Evolutionary conservation across 2,113 vertebrate genomes (phyloP).

Genomic region (Sinosuthora webbiana): DNA sequence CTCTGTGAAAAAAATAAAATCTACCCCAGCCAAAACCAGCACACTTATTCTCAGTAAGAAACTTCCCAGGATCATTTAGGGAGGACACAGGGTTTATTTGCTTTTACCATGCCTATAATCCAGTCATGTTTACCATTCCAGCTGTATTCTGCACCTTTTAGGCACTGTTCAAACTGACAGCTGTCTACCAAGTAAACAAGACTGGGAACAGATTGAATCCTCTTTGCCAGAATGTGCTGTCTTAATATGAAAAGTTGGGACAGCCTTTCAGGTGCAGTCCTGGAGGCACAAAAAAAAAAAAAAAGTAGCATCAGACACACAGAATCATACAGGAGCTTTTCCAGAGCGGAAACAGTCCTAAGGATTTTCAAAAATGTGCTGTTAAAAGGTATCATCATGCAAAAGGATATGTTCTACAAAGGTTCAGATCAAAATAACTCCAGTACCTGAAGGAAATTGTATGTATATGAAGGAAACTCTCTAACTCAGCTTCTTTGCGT

Average conservation of each 20-base stretch:
- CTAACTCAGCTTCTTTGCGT: not conserved
- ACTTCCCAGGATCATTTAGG: not conserved
- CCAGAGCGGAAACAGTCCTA: not conserved
- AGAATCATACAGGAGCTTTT: not conserved
- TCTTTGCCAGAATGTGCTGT: not conserved
- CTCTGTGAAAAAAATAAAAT: not conserved
- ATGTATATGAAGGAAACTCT: not conserved
- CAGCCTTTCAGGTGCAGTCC: not conserved
- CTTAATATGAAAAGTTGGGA: not conserved
- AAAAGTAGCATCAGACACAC: not conserved
- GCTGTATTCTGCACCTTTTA: not conserved
- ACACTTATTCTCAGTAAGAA: not conserved
- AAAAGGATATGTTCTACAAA: not conserved
- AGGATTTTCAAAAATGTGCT: not conserved
- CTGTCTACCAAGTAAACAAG: not conserved
- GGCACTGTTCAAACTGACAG: not conserved
- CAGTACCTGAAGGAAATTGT: not conserved
- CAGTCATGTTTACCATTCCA: not conserved
- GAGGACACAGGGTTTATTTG: fast-evolving
- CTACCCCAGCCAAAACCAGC: not conserved
- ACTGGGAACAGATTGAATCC: not conserved
- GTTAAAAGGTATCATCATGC: not conserved
- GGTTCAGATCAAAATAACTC: not conserved
- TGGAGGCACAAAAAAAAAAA: not conserved
- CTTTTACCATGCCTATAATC: not conserved